Base-by-base conservation (phyloP, 2,797 vertebrate species). In the Sebastes matsubarae region DNA sequence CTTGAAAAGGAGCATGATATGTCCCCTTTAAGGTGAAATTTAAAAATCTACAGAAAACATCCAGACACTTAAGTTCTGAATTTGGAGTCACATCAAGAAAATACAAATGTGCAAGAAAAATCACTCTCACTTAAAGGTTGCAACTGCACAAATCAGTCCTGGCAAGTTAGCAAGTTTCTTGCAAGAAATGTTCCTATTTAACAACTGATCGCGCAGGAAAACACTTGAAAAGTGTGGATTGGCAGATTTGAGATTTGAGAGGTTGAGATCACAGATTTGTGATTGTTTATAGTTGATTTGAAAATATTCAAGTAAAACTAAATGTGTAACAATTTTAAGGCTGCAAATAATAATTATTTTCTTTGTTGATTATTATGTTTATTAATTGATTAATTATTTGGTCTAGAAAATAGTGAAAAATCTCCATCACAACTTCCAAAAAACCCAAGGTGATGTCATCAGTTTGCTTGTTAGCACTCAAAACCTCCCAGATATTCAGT, bases 1-100 rank as follows among this genome's bases (percentile, higher is more conserved):
- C 1, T 11, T 36, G 34, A 11, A 70, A 36, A 36, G 0, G 34
- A 36, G 34, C 34, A 36, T 0, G 34, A 36, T 13, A 36, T 36
- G 34, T 36, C 4, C 34, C 34, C 34, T 36, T 36, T 36, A 46
- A 46, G 32, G 14, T 13, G 20, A 13, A 38, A 34, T n/a, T 34
- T 3, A 18, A 55, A 55, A 38, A 71, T 5, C 20, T 10, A 16
- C 22, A 68, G 42, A 30, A 25, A 16, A 38, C 2, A 42, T 16
- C 20, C 10, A 11, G 8, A 50, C 16, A 7, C 30, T 8, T 30
- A 4, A 30, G 14, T 46, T 42, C 1, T 16, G 2, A 22, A 29
- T 34, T 36, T 72, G 2, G 20, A 50, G 10, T 67, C 59, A 20
- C 22, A 27, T 25, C 4, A 38, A 38, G 32, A 63, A n/a, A 65